These are phyloP conservation scores for Agriopis leucophaearia DNA, from an alignment of 2,888 invertebrate genomes.

Conservation along the genomic window DNA sequence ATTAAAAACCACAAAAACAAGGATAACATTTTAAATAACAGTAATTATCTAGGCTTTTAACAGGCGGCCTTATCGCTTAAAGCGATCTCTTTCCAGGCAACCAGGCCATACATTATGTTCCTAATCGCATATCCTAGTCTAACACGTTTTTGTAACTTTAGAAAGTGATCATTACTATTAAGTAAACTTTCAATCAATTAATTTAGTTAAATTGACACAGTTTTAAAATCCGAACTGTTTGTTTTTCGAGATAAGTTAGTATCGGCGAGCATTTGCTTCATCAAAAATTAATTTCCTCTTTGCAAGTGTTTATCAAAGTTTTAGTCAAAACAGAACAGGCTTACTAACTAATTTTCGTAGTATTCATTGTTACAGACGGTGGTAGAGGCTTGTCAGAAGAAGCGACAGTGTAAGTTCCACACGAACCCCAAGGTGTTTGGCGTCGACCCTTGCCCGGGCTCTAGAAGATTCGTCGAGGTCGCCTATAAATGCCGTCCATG, in stretches of 20 bases:
- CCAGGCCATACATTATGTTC: too few species aligned
- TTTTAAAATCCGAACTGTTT: constrained; percentile 16
- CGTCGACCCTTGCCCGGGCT: constrained; percentile 96
- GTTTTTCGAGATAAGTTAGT: not conserved
- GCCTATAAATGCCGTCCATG: constrained; percentile 99
- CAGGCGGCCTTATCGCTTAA: too few species aligned
- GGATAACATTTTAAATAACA: too few species aligned
- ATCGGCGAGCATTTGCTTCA: constrained; percentile 6
- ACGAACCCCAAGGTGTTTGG: constrained; percentile 95
- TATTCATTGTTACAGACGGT: constrained; percentile 97
- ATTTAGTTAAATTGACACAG: constrained; percentile 5
- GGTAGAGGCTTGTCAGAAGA: constrained; percentile 97
- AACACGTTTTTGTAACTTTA: too few species aligned
- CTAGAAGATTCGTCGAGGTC: constrained; percentile 97
- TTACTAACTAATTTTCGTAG: constrained; percentile 85
- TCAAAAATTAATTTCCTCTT: constrained; percentile 21
- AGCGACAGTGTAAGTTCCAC: constrained; percentile 95
- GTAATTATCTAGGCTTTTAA: too few species aligned
- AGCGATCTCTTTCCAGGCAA: too few species aligned
- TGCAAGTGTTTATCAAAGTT: constrained; percentile 30
- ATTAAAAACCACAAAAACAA: too few species aligned
- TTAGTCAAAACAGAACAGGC: constrained; percentile 59
- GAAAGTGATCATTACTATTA: too few species aligned
- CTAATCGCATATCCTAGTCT: too few species aligned
- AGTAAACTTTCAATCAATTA: not conserved